These are phyloP conservation scores for Protonibea diacanthus DNA, from an alignment of 2,797 vertebrate genomes.

Conservation along the genomic window DNA sequence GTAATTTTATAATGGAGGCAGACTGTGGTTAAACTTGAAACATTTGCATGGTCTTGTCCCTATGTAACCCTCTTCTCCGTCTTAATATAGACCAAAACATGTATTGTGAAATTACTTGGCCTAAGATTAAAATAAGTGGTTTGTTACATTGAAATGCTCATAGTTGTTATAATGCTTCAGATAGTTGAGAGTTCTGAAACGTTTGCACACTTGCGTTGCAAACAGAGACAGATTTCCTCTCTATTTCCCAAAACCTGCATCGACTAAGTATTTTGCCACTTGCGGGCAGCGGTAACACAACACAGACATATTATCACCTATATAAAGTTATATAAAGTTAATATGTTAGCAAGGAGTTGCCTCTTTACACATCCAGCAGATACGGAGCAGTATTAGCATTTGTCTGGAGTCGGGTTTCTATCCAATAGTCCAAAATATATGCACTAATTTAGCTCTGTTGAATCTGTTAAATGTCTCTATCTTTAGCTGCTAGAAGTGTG, in stretches of 20 bases:
- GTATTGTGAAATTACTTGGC: constrained; percentile 17
- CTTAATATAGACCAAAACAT: constrained; percentile 46
- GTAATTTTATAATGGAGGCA: constrained; percentile 75
- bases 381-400: no score
- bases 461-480: no score
- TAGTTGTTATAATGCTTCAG: background rate
- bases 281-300: background rate
- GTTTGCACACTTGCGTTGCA: background rate
- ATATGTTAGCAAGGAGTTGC: background rate
- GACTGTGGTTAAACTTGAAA: constrained; percentile 73
- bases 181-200: background rate
- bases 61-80: constrained; percentile 49
- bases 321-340: background rate
- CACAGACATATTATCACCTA: background rate
- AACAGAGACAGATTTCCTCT: background rate
- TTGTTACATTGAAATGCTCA: background rate
- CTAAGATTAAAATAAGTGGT: background rate
- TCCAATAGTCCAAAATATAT: no score
- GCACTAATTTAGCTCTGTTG: no score
- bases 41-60: constrained; percentile 69
- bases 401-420: no score
- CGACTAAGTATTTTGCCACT: no score
- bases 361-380: no score
- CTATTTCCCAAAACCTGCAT: background rate
- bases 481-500: no score